These are phyloP conservation scores for Dryobates pubescens DNA, from an alignment of 2,797 vertebrate species.

Conservation along the genomic window DNA sequence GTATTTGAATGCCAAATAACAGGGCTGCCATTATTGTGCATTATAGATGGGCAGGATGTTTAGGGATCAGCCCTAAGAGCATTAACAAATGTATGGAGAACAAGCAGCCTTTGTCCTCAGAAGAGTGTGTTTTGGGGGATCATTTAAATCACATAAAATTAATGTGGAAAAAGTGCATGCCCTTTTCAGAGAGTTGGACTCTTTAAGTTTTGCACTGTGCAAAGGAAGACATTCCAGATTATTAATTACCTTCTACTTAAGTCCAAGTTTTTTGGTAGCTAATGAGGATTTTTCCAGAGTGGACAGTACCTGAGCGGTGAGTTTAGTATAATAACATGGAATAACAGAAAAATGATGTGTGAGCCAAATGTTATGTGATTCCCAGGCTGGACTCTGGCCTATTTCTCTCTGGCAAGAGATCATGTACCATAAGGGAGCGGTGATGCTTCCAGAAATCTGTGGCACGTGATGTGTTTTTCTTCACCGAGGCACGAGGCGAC, in stretches of 20 bases:
- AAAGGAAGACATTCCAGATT: neutral
- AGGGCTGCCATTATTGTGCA: neutral
- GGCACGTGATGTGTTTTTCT: constrained; percentile 51
- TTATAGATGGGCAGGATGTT: neutral
- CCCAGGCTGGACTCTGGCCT: constrained; percentile 54
- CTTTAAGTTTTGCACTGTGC: neutral
- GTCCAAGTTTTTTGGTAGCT: neutral
- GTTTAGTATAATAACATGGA: neutral
- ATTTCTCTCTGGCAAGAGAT: constrained; percentile 60
- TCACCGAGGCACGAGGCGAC: neutral
- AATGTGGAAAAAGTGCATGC: neutral
- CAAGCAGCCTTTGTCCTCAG: accelerated
- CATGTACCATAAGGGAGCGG: constrained; percentile 31
- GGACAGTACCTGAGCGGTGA: constrained; percentile 4
- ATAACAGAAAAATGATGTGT: neutral
- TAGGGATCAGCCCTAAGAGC: neutral
- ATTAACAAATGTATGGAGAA: neutral
- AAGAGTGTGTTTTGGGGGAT: neutral
- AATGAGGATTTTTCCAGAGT: constrained; percentile 1
- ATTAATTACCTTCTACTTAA: neutral
- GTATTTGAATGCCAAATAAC: neutral
- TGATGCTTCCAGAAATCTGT: constrained; percentile 54
- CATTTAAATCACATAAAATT: neutral
- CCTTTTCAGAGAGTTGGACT: neutral
- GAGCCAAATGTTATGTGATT: constrained; percentile 48